Percentiles rank a stretch among this genome's conserved stretches.
Evolutionary conservation across 2,797 vertebrate genomes (phyloP).

Genomic region (Myotis planiceps): DNA sequence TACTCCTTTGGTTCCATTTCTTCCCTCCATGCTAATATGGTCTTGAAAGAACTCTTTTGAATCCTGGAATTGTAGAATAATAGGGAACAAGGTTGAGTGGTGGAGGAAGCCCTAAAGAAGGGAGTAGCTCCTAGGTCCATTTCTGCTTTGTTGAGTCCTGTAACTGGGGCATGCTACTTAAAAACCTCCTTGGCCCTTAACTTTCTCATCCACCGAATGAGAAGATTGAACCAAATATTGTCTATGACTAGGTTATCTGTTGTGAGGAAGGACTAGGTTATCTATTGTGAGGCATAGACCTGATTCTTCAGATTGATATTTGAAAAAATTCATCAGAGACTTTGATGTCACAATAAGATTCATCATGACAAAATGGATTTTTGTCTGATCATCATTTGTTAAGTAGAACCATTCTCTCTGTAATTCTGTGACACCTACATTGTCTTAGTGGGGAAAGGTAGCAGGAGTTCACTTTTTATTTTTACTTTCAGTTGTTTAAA

Average conservation of each 20-base stretch:
- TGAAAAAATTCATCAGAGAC: background rate
- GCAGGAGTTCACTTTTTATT: background rate
- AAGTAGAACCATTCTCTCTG: background rate
- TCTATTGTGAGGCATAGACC: background rate
- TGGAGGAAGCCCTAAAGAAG: background rate
- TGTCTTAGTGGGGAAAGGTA: background rate
- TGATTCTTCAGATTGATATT: background rate
- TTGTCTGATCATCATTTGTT: background rate
- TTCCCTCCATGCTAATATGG: background rate
- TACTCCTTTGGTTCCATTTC: background rate
- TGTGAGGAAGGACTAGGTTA: background rate
- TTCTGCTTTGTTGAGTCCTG: background rate
- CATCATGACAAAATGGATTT: background rate
- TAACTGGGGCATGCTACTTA: background rate
- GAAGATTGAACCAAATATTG: background rate
- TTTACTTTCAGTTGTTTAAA: background rate
- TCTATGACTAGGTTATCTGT: background rate
- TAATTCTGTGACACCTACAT: background rate
- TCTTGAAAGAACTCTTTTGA: background rate
- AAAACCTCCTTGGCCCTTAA: background rate
- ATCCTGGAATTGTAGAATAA: background rate
- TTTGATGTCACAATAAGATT: background rate
- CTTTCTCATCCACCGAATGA: background rate
- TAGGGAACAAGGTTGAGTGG: background rate
- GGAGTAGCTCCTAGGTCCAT: background rate